Percentiles rank a stretch among this genome's conserved stretches.
Conservation (phyloP, 2,113 vertebrate genomes). For the Lampris megalopsis region DNA sequence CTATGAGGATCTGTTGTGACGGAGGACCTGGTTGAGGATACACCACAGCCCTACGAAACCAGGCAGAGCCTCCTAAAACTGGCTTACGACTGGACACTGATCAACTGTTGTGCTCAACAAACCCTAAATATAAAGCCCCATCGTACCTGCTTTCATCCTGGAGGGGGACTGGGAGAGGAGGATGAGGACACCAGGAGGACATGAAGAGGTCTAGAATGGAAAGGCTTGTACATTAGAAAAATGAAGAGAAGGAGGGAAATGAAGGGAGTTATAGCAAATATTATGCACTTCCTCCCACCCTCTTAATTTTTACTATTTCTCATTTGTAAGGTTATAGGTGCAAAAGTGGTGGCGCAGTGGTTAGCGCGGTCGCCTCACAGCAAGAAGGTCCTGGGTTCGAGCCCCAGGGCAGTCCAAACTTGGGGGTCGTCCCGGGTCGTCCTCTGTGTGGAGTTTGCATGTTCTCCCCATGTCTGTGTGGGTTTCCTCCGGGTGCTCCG, state of each 20-base stretch:
- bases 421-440: too few relatives aligned
- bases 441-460: too few relatives aligned
- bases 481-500: too few relatives aligned
- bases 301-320: slow-evolving; percentile 21
- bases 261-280: slow-evolving; percentile 34
- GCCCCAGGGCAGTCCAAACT: too few relatives aligned
- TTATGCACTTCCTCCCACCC: too few relatives aligned
- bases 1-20: slow-evolving; percentile 91
- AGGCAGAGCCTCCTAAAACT: slow-evolving; percentile 41
- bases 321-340: background rate
- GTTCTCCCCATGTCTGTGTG: too few relatives aligned
- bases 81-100: slow-evolving; percentile 41
- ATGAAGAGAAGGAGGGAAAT: background rate
- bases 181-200: background rate
- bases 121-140: slow-evolving; percentile 36
- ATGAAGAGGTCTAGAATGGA: slow-evolving; percentile 6
- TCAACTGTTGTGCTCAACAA: slow-evolving; percentile 39
- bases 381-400: too few relatives aligned
- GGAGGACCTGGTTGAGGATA: slow-evolving; percentile 11
- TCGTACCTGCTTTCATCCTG: slow-evolving; percentile 63
- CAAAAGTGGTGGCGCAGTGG: too few relatives aligned
- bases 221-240: background rate
- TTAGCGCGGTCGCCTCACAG: too few relatives aligned
- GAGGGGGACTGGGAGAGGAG: slow-evolving; percentile 41
- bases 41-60: slow-evolving; percentile 30